Evolutionary conservation across 2,888 invertebrate genomes (phyloP).

Genomic region (Troglohyphantes excavatus): DNA sequence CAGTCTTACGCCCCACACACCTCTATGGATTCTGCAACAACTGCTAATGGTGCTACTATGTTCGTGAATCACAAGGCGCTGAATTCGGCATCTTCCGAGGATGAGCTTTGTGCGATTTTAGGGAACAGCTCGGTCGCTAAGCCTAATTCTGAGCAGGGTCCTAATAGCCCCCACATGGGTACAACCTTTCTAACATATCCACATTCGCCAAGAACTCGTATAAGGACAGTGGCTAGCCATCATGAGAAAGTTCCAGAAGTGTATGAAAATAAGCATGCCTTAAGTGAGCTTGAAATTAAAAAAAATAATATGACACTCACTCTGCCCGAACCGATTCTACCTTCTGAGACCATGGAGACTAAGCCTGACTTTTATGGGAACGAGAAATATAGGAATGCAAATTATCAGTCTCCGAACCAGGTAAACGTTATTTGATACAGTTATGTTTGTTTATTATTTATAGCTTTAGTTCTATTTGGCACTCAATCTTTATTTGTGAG

Average conservation of each 20-base stretch:
- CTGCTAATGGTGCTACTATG: constrained; percentile 62
- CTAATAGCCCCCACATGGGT: constrained; percentile 77
- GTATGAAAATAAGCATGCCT: constrained; percentile 70
- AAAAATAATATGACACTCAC: constrained; percentile 60
- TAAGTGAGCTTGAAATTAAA: constrained; percentile 53
- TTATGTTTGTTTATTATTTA: no score
- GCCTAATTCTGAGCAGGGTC: constrained; percentile 81
- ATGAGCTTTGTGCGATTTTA: constrained; percentile 81
- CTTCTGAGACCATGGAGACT: constrained; percentile 19
- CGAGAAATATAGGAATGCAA: constrained; percentile 61
- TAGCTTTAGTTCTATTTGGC: not conserved
- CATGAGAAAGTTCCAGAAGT: constrained; percentile 66
- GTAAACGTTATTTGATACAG: constrained; percentile 30
- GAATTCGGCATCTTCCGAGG: constrained; percentile 81
- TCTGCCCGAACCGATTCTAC: constrained; percentile 39
- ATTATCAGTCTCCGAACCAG: constrained; percentile 57
- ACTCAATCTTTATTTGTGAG: not conserved
- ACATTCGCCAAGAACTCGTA: constrained; percentile 83
- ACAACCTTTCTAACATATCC: constrained; percentile 80
- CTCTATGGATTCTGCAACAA: constrained; percentile 21
- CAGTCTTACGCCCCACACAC: constrained; percentile 12
- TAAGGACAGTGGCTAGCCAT: constrained; percentile 81
- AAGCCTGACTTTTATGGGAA: constrained; percentile 41
- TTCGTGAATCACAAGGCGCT: constrained; percentile 79
- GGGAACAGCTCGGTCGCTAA: constrained; percentile 67